Conservation (phyloP, 2,113 vertebrate genomes). For the Accipiter virgatus region DNA sequence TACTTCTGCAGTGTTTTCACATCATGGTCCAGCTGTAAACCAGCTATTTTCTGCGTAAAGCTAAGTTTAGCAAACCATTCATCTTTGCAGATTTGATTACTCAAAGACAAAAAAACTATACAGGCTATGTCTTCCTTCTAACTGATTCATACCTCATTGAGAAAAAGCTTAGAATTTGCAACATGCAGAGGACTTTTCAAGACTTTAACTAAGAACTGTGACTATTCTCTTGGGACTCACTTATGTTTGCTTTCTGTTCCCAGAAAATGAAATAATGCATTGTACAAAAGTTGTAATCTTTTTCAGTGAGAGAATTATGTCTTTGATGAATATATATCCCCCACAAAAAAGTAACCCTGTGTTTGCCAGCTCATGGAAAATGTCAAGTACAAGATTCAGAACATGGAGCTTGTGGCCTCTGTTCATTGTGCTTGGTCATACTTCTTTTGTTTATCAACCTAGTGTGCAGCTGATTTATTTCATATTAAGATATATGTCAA, state of each 20-base stretch:
- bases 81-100: not conserved
- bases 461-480: not conserved
- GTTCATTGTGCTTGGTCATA: not conserved
- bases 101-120: not conserved
- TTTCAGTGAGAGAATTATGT: not conserved
- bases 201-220: not conserved
- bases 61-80: not conserved
- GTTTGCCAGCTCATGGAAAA: not conserved
- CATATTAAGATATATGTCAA: not conserved
- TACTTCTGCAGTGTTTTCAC: not conserved
- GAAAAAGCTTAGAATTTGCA: not conserved
- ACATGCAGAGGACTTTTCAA: not conserved
- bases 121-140: not conserved
- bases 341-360: not conserved
- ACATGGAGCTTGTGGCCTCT: not conserved
- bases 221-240: not conserved
- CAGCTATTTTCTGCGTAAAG: not conserved
- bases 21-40: not conserved
- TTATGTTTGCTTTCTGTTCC: not conserved
- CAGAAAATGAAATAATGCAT: not conserved
- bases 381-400: not conserved
- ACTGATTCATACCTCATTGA: not conserved
- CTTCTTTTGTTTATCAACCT: not conserved
- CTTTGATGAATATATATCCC: not conserved
- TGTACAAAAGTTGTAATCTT: not conserved